Evolutionary conservation across 2,888 invertebrate species (phyloP).

Genomic region (Eupithecia inturbata): DNA sequence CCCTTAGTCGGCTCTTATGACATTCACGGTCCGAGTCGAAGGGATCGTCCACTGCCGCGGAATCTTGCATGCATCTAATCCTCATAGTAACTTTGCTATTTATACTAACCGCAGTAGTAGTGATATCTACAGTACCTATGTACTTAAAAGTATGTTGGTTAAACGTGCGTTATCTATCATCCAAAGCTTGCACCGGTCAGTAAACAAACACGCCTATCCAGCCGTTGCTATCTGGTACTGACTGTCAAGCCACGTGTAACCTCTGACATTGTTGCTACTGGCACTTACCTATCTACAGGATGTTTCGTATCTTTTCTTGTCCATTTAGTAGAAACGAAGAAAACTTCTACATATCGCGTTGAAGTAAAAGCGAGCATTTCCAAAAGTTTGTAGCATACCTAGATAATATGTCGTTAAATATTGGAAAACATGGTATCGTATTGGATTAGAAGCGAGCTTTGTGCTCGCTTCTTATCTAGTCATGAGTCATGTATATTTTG

Average conservation of each 20-base stretch:
- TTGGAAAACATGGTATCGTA: neutral
- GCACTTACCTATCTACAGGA: conserved; percentile 1
- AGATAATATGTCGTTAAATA: neutral
- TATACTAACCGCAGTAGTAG: too few species aligned
- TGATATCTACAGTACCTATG: too few species aligned
- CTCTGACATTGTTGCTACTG: conserved; percentile 9
- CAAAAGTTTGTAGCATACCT: neutral
- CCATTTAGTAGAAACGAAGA: neutral
- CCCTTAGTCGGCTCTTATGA: too few species aligned
- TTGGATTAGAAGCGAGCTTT: too few species aligned
- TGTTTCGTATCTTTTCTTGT: neutral
- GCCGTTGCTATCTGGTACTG: conserved; percentile 7
- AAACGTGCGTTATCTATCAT: conserved; percentile 30
- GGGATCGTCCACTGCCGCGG: too few species aligned
- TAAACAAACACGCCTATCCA: conserved; percentile 58
- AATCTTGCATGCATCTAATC: too few species aligned
- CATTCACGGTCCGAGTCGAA: too few species aligned
- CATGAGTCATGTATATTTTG: neutral
- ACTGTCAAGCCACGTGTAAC: conserved; percentile 25
- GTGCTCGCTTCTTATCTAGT: too few species aligned
- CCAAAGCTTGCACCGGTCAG: conserved; percentile 41
- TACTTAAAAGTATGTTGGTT: neutral
- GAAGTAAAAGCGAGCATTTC: neutral
- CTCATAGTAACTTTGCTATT: too few species aligned
- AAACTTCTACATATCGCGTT: neutral